Evolutionary conservation across 2,113 vertebrate species (phyloP).

Genomic region (Dryoscopus gambensis): DNA sequence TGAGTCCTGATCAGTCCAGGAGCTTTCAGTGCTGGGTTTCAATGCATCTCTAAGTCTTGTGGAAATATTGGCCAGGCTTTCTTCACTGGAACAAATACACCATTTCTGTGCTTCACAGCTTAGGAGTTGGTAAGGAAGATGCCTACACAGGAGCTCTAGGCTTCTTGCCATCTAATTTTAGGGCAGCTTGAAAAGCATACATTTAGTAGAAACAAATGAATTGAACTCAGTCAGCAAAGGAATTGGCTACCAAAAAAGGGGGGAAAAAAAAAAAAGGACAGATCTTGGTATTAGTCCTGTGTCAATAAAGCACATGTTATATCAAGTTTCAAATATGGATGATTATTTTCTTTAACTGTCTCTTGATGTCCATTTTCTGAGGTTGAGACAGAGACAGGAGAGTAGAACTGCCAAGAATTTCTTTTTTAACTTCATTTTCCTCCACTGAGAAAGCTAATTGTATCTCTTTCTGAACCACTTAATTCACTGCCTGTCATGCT

Average conservation of each 20-base stretch:
- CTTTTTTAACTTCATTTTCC: conserved; percentile 7
- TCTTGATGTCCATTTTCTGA: neutral
- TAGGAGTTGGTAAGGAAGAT: conserved; percentile 30
- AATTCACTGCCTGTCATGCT: conserved; percentile 52
- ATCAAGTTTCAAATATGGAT: neutral
- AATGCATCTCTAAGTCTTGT: neutral
- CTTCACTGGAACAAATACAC: neutral
- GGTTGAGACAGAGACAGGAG: neutral
- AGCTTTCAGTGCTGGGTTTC: neutral
- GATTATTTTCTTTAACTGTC: conserved; percentile 11
- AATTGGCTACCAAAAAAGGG: neutral
- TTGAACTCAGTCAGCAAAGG: neutral
- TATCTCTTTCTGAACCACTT: conserved; percentile 31
- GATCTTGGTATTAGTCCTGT: neutral
- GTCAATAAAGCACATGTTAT: neutral
- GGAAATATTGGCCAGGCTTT: neutral
- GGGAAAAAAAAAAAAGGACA: no score
- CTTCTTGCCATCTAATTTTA: conserved; percentile 57
- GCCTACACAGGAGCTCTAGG: conserved; percentile 6
- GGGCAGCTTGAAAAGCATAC: conserved; percentile 22
- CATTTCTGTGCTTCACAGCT: neutral
- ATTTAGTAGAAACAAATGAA: conserved; percentile 15
- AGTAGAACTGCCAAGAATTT: neutral
- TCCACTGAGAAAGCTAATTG: conserved; percentile 37
- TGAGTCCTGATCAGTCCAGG: neutral